Evolutionary conservation across 2,888 invertebrate genomes (phyloP).

Genomic region (Cryptosula pallasiana): DNA sequence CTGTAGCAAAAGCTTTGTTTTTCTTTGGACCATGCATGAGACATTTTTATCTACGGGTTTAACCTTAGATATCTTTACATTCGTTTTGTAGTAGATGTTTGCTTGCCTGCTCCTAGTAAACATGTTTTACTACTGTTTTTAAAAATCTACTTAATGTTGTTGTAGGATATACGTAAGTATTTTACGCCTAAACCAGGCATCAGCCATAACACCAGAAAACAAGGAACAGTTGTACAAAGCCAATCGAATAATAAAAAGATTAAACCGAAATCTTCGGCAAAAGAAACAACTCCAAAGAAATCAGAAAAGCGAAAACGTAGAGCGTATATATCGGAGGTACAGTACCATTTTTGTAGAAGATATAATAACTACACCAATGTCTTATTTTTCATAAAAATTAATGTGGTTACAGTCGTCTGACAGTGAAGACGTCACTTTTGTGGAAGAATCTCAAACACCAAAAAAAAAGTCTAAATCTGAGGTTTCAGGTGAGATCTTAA

Average conservation of each 20-base stretch:
- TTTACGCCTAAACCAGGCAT: neutral
- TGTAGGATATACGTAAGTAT: conserved; percentile 13
- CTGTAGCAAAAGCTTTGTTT: too few relatives aligned
- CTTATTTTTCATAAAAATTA: too few relatives aligned
- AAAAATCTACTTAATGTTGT: too few relatives aligned
- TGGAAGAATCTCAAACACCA: neutral
- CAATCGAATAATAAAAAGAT: neutral
- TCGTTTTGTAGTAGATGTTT: too few relatives aligned
- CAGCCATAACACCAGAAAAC: conserved; percentile 4
- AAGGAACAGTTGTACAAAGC: neutral
- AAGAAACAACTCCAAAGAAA: neutral
- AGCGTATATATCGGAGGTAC: neutral
- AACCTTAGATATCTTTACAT: too few relatives aligned
- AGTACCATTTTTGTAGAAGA: neutral
- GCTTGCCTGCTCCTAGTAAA: too few relatives aligned
- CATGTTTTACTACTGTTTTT: too few relatives aligned
- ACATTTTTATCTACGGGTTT: too few relatives aligned
- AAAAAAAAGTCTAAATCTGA: conserved; percentile 10
- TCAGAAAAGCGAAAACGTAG: neutral
- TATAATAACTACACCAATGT: too few relatives aligned
- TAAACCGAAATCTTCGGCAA: neutral
- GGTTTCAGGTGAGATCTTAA: neutral
- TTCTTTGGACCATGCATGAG: too few relatives aligned
- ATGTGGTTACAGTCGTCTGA: neutral
- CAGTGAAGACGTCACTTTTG: neutral